phyloP scores from a whole-genome alignment of 1,140 invertebrate species.

The Mycetomoellerius zeteki region DNA sequence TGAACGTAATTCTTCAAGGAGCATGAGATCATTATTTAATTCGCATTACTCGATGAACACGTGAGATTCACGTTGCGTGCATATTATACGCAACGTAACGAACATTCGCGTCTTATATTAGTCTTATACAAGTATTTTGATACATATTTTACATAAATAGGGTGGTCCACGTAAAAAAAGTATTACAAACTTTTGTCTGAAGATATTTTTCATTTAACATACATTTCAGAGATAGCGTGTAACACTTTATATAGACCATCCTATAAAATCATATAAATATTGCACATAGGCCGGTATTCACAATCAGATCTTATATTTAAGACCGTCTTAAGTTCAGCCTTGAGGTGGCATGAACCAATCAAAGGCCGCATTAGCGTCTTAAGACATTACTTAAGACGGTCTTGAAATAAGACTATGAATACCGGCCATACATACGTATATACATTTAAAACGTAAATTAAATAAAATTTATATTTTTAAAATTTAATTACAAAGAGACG shows the following conservation, averaged over 20 bases:
- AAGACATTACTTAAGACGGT: too few species aligned
- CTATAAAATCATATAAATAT: not conserved
- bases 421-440: not conserved
- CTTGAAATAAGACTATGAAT: too few species aligned
- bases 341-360: too few species aligned
- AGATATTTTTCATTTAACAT: too few species aligned
- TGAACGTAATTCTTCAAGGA: not conserved
- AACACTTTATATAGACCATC: too few species aligned
- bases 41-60: slow-evolving; percentile 30
- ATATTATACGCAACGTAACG: slow-evolving; percentile 1
- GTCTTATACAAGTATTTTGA: not conserved
- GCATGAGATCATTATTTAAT: slow-evolving; percentile 58
- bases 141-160: not conserved
- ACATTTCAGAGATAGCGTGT: too few species aligned
- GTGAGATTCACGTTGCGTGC: slow-evolving; percentile 49
- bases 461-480: not conserved
- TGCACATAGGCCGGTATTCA: too few species aligned
- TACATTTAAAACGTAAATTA: not conserved
- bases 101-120: slow-evolving; percentile 12
- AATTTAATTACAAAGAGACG: not conserved
- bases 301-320: too few species aligned
- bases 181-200: too few species aligned
- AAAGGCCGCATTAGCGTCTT: too few species aligned
- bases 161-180: too few species aligned
- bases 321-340: too few species aligned